Conservation (phyloP, 2,888 invertebrate genomes). For the Patella depressa region DNA sequence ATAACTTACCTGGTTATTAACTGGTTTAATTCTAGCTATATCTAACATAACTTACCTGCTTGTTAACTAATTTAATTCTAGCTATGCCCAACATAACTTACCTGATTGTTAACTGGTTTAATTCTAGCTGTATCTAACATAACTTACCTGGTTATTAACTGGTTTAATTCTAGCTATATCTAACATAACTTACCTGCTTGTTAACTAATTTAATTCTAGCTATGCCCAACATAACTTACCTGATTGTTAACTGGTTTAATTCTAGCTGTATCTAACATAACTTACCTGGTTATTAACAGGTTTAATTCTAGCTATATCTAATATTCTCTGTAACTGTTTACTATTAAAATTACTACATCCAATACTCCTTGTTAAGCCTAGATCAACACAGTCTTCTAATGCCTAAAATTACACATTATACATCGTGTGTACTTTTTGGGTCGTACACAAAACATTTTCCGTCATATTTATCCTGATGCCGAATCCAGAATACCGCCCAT, state of each 20-base stretch:
- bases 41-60: conserved; percentile 73
- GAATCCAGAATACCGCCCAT: no score
- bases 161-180: conserved; percentile 73
- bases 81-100: conserved; percentile 75
- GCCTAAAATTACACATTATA: conserved; percentile 67
- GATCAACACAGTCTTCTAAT: conserved; percentile 81
- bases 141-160: conserved; percentile 73
- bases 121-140: background rate
- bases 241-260: no score
- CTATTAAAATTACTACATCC: conserved; percentile 89
- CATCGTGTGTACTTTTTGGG: background rate
- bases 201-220: conserved; percentile 33
- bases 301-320: conserved; percentile 74
- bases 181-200: conserved; percentile 72
- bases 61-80: conserved; percentile 67
- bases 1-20: no score
- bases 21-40: no score
- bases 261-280: background rate
- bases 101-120: conserved; percentile 33
- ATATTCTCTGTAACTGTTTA: conserved; percentile 79
- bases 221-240: no score
- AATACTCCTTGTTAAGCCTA: conserved; percentile 80
- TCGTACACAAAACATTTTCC: no score
- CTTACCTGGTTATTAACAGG: conserved; percentile 74
- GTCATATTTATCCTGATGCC: no score